phyloP scores from a whole-genome alignment of 2,113 vertebrate species.

The Ophiodon elongatus region DNA sequence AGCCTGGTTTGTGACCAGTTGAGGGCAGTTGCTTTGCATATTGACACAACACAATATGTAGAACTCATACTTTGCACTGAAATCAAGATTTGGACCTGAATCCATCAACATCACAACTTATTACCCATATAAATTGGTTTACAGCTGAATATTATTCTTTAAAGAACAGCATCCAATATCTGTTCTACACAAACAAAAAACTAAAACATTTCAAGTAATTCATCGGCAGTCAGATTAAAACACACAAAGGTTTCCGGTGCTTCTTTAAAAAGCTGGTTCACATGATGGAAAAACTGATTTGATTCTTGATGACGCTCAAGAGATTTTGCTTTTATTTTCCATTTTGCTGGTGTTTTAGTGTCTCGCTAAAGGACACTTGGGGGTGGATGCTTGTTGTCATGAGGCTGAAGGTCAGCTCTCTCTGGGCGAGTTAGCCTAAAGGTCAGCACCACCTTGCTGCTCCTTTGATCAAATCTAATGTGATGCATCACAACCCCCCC shows the following conservation, averaged over 20 bases:
- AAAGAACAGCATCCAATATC: not conserved
- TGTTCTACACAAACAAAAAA: not conserved
- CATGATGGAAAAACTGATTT: not conserved
- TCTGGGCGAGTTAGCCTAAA: not conserved
- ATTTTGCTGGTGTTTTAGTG: not conserved
- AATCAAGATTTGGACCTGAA: too few species aligned
- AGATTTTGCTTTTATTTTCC: not conserved
- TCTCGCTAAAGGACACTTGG: not conserved
- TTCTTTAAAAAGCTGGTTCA: conserved; percentile 1
- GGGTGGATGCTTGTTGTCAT: not conserved
- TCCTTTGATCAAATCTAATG: not conserved
- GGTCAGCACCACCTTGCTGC: not conserved
- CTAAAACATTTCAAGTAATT: not conserved
- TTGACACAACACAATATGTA: not conserved
- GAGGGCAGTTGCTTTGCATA: not conserved
- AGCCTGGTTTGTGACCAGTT: not conserved
- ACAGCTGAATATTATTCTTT: not conserved
- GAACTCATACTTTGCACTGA: too few species aligned
- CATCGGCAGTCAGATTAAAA: not conserved
- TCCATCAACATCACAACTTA: too few species aligned
- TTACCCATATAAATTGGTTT: too few species aligned
- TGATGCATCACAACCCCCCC: not conserved
- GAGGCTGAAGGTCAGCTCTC: not conserved
- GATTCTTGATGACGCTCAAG: not conserved
- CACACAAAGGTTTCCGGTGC: not conserved